These are phyloP conservation scores for Ptilodon capucinus DNA, from an alignment of 2,888 invertebrate species.

Conservation along the genomic window DNA sequence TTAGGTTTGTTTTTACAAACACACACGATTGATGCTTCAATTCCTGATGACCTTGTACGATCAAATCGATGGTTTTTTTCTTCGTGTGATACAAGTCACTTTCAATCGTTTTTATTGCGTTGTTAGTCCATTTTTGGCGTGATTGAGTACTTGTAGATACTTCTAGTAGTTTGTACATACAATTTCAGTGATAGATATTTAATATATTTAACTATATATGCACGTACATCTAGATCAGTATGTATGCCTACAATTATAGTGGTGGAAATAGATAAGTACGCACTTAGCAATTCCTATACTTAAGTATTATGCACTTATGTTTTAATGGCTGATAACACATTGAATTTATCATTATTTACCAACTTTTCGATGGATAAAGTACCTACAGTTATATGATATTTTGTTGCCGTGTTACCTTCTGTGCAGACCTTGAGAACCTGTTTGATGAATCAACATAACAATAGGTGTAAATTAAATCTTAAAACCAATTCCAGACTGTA, in stretches of 20 bases:
- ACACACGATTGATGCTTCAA: neutral
- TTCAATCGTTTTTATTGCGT: conserved; percentile 18
- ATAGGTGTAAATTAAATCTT: no score
- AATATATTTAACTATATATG: no score
- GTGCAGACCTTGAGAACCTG: neutral
- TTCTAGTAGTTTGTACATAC: no score
- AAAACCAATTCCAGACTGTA: neutral
- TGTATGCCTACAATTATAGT: no score
- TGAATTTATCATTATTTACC: no score
- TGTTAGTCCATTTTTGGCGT: conserved; percentile 7
- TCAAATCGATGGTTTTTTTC: conserved; percentile 36
- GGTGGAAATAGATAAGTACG: neutral
- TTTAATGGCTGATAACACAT: no score
- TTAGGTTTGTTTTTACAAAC: neutral
- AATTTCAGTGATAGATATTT: no score
- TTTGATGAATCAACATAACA: neutral
- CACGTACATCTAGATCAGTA: no score
- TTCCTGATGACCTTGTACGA: conserved; percentile 27
- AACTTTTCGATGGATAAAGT: neutral
- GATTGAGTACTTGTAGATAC: neutral
- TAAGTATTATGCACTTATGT: neutral
- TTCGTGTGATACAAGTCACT: conserved; percentile 17
- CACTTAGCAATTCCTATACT: neutral
- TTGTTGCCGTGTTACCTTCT: neutral
- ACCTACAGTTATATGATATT: neutral